Conservation (phyloP, 2,113 vertebrate genomes). For the chimpanzee (Pan troglodytes) region NHGRI_mPanTro3-v2.1_pri NC_072407.2:75664501-75665000, state of each 20-base stretch:
- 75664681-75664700: not conserved
- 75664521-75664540: not conserved
- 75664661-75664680: no score
- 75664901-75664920: not conserved
- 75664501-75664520: not conserved
- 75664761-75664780: not conserved
- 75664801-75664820: not conserved
- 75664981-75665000: no score
- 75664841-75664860: not conserved
- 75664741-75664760: not conserved
- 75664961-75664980: not conserved
- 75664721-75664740: no score
- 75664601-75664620: not conserved
- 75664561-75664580: no score
- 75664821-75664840: not conserved
- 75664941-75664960: not conserved
- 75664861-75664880: not conserved
- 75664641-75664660: no score
- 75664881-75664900: not conserved
- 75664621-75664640: not conserved
- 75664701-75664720: not conserved
- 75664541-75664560: not conserved
- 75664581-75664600: no score
- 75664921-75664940: not conserved
- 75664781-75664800: not conserved